Evolutionary conservation across 2,888 invertebrate genomes (phyloP), one percentile per base, ranked within the genome.

Genomic region (Apamea epomidion): DNA sequence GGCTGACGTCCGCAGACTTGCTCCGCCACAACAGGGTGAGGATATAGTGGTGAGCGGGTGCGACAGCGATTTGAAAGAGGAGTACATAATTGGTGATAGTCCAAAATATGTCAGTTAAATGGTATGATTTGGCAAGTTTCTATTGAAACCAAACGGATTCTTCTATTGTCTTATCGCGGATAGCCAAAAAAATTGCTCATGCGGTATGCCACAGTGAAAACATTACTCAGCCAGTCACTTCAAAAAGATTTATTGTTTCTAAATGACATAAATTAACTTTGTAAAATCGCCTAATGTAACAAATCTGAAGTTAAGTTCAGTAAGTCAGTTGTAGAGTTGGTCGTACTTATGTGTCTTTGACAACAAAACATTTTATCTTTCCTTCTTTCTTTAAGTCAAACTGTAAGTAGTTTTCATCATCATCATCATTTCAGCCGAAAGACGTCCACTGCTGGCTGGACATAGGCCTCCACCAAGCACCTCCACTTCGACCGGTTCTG

Each of bases 1-100:
- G 92, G 91, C 94, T 95, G 95, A 94, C 95, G 93, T 90, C 90
- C 82, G 86, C 95, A 95, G 94, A 94, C 94, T 91, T 92, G 91
- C 94, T 93, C 89, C 87, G 92, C 89, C 89, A 58, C 89, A 84
- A 85, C 73, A n/a, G 42, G 83, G 82, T 80, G 21, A 16, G 76
- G 71, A 5, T 32, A 77, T 42, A 62, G 81, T 86, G 76, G 71
- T 69, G 21, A 48, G 79, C 65, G 60, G 21, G 0, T 1, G 21
- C 21, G 45, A 42, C 12, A 54, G 64, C 74, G 74, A 65, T 60
- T 77, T 54, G 1, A 1, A 67, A n/a, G 10, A 65, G 8, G 1
- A n/a, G 58, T 4, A n/a, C 12, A 12, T 14, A 58, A 12, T 58
- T 25, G 58, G 25, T 58, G 12, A 58, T 25, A 25, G 25, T 10